Evolutionary conservation across 2,113 vertebrate genomes (phyloP).

Genomic region (Rhinopithecus roxellana): DNA sequence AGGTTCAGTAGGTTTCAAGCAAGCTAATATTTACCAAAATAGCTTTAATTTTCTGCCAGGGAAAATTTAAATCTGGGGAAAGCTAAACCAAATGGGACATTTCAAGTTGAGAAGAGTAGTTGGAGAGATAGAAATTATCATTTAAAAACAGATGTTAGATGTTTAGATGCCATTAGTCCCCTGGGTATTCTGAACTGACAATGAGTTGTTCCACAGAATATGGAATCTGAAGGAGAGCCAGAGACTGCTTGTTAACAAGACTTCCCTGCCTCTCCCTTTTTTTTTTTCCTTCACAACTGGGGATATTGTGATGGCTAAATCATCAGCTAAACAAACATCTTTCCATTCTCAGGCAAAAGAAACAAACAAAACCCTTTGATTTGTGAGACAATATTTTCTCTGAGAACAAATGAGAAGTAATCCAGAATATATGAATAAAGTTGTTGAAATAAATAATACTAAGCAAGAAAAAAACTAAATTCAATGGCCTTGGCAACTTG

Average conservation of each 20-base stretch:
- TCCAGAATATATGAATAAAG: background rate
- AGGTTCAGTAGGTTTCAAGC: background rate
- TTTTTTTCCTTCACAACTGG: background rate
- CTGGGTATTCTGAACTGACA: background rate
- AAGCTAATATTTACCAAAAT: conserved; percentile 29
- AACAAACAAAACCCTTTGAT: too few relatives aligned
- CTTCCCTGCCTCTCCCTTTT: too few relatives aligned
- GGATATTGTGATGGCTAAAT: background rate
- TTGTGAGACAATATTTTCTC: conserved; percentile 18
- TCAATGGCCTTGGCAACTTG: background rate
- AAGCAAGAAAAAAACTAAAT: background rate
- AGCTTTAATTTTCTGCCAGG: conserved; percentile 11
- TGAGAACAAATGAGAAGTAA: background rate
- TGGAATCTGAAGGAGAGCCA: background rate
- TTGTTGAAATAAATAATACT: background rate
- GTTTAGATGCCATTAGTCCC: background rate
- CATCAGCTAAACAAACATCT: background rate
- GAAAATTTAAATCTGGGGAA: conserved; percentile 22
- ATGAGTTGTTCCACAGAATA: background rate
- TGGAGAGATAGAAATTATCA: background rate
- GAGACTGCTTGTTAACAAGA: background rate
- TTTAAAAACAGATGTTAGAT: background rate
- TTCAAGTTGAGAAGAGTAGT: background rate
- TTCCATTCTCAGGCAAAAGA: background rate
- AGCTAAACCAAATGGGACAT: conserved; percentile 6